These are phyloP conservation scores for Microplitis manilae DNA, from an alignment of 2,888 invertebrate species.

Conservation along the genomic window DNA sequence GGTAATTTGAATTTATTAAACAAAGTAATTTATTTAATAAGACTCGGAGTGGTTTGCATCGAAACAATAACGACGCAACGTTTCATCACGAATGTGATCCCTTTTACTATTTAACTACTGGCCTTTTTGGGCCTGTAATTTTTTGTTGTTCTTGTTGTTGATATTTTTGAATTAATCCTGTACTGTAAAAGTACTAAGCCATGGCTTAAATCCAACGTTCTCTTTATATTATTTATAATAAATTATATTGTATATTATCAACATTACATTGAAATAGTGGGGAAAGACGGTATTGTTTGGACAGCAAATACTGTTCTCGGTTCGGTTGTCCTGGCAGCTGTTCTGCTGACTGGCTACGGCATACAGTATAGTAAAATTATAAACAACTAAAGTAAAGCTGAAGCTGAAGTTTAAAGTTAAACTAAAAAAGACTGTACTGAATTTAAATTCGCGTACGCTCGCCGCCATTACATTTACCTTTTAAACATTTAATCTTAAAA, in stretches of 20 bases:
- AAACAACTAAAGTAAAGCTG: neutral
- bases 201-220: conserved; percentile 25
- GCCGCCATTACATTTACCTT: neutral
- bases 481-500: neutral
- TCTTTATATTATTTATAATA: neutral
- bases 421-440: neutral
- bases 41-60: neutral
- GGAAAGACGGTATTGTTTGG: neutral
- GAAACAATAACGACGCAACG: neutral
- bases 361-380: neutral
- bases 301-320: neutral
- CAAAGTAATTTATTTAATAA: neutral
- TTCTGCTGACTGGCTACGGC: neutral
- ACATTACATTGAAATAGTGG: neutral
- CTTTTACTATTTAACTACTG: neutral
- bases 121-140: neutral
- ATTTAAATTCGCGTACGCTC: neutral
- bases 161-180: neutral
- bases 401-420: neutral
- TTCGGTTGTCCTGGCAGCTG: neutral
- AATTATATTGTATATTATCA: neutral
- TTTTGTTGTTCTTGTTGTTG: neutral
- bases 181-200: neutral
- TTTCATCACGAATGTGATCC: neutral
- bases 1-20: neutral